A percentile compares a stretch with the other conserved stretches of the same genome.
Evolutionary conservation across 1,140 invertebrate species (phyloP).

Genomic region (Seison nebaliae): DNA sequence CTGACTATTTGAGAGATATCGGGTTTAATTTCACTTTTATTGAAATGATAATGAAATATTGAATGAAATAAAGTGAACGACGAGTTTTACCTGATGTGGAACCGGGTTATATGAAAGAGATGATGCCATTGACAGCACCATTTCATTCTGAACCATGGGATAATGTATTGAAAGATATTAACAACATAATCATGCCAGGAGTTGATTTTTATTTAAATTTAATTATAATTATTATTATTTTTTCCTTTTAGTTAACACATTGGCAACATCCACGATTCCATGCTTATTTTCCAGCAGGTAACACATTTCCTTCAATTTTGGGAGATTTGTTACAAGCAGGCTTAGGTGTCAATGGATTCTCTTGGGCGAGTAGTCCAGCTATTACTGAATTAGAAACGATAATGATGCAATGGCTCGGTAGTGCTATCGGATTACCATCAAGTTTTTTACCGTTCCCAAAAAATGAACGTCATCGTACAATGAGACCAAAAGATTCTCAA

Average conservation of each 20-base stretch:
- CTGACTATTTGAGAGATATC: conserved; percentile 67
- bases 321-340: conserved; percentile 88
- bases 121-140: conserved; percentile 57
- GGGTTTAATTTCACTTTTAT: no score
- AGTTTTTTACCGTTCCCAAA: neutral
- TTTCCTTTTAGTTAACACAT: conserved; percentile 31
- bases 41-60: no score
- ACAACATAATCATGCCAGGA: conserved; percentile 85
- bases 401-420: conserved; percentile 82
- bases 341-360: conserved; percentile 87
- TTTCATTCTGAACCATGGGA: conserved; percentile 62
- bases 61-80: no score
- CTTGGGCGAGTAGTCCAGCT: conserved; percentile 86
- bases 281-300: conserved; percentile 89
- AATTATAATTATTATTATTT: conserved; percentile 2
- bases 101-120: conserved; percentile 51
- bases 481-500: neutral
- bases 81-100: conserved; percentile 65
- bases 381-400: conserved; percentile 89
- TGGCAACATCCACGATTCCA: conserved; percentile 98
- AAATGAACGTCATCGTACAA: neutral
- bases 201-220: conserved; percentile 32
- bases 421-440: conserved; percentile 9
- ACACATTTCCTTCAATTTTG: conserved; percentile 80
- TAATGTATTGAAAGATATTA: conserved; percentile 68